These are phyloP conservation scores for Tympanuchus pallidicinctus DNA, from an alignment of 2,113 vertebrate species.

Conservation along the genomic window DNA sequence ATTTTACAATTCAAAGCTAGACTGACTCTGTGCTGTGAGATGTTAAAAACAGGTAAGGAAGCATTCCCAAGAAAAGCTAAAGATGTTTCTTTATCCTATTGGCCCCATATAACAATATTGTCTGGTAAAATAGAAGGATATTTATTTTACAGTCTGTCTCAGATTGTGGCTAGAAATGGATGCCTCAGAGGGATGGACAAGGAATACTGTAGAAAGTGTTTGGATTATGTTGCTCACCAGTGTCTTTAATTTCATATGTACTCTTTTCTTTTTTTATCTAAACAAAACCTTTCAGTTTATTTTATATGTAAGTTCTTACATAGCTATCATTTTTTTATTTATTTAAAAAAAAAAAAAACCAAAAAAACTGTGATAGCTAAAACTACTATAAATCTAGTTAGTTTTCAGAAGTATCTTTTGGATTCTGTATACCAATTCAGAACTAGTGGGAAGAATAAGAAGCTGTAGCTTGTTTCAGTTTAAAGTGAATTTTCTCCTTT, in stretches of 20 bases:
- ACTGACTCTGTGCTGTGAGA: not conserved
- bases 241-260: not conserved
- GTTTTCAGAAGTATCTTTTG: not conserved
- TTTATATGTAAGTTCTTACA: not conserved
- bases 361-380: not conserved
- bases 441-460: not conserved
- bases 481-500: not conserved
- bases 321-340: not conserved
- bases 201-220: not conserved
- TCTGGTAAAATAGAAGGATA: not conserved
- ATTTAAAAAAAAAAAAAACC: not conserved
- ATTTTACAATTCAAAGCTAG: not conserved
- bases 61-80: not conserved
- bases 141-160: not conserved
- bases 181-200: not conserved
- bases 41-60: not conserved
- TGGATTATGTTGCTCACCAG: not conserved
- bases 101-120: not conserved
- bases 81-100: not conserved
- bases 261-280: not conserved
- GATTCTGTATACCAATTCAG: not conserved
- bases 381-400: not conserved
- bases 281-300: not conserved
- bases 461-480: not conserved
- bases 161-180: fast-evolving